These are phyloP conservation scores for Phataginus tetradactyla DNA, from an alignment of 2,797 vertebrate genomes.

Conservation along the genomic window DNA sequence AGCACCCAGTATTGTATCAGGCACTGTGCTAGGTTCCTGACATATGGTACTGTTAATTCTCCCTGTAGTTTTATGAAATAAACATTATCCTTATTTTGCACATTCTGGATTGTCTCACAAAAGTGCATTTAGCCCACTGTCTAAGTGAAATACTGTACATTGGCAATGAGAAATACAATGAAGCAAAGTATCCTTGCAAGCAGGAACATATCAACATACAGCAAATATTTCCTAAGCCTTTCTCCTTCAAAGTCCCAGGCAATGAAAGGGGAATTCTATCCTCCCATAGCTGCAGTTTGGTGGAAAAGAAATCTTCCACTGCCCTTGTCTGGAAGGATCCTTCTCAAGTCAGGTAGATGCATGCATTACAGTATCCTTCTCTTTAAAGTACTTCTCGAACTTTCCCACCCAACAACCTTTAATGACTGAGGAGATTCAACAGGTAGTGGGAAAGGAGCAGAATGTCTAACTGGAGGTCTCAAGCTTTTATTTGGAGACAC, in stretches of 20 bases:
- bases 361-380: neutral
- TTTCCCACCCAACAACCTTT: neutral
- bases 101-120: slow-evolving; percentile 34
- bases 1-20: neutral
- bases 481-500: slow-evolving; percentile 35
- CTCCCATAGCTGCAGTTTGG: slow-evolving; percentile 14
- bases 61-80: slow-evolving; percentile 25
- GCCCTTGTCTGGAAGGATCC: neutral
- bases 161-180: slow-evolving; percentile 21
- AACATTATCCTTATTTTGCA: slow-evolving; percentile 29
- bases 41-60: neutral
- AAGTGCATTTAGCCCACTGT: neutral
- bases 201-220: slow-evolving; percentile 19
- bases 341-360: neutral
- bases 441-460: neutral
- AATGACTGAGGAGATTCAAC: neutral
- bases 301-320: slow-evolving; percentile 33
- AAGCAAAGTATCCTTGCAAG: slow-evolving; percentile 13
- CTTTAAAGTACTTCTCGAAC: slow-evolving; percentile 10
- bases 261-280: slow-evolving; percentile 33
- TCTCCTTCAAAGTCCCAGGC: slow-evolving; percentile 13
- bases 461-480: neutral
- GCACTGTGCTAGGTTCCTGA: slow-evolving; percentile 1
- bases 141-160: neutral
- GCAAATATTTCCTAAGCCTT: slow-evolving; percentile 44